Base-by-base conservation (phyloP, 2,797 vertebrate genomes). In the Sparidentex hasta region DNA sequence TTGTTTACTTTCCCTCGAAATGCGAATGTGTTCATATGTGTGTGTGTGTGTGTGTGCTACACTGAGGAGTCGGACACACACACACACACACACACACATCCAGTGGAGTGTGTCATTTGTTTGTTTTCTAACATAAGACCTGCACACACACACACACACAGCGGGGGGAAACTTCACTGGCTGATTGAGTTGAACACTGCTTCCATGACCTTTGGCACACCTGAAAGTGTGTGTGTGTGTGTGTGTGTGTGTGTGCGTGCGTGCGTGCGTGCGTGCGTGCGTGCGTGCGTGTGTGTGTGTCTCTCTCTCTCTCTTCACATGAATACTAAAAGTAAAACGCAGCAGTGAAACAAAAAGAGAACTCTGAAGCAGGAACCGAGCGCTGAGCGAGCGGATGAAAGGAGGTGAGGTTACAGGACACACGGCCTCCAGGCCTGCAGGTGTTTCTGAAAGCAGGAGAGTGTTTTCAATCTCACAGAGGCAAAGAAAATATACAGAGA, bases 401-500 rank as follows among this genome's bases (percentile, higher is more conserved):
- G 74, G 67, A 47, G 25, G 57, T 5, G 21, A 17, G 57, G 14
- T 20, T 21, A 25, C 18, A 27, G 57, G 27, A 48, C 56, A 58
- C 44, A 38, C 54, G 80, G 46, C 51, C 73, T 29, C 21, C 0
- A 63, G 52, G 75, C 46, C 77, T 83, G 75, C 83, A 88, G 86
- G 86, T 88, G 86, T 74, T 81, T 81, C 81, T 68, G 64, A 76
- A 64, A 80, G 63, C 72, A 69, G 68, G 33, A 56, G 69, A 57
- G 78, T 81, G 86, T 78, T 83, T 88, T 85, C 75, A 76, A 46
- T 83, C 78, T 75, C 71, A 76, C 41, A 5, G 61, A 77, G 63
- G 58, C 55, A 74, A 80, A 88, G 83, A 81, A 85, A 76, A 86
- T 71, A 86, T 54, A 86, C 83, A 80, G 62, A 51, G 38, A 48